Conservation (phyloP, 2,113 vertebrate species). For the Coreoperca whiteheadi region DNA sequence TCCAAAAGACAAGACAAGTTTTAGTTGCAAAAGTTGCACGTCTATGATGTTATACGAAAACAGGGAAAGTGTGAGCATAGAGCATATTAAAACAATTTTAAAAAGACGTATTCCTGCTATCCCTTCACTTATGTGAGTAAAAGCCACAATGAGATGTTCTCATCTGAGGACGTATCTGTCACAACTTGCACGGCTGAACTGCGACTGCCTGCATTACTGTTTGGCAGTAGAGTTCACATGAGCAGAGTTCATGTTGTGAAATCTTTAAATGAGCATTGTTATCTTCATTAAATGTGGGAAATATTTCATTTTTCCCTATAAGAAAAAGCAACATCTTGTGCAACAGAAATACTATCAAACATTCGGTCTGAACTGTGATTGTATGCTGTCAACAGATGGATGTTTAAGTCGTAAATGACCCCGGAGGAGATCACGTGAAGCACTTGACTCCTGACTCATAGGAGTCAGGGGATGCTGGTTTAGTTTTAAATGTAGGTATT, state of each 20-base stretch:
- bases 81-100: neutral
- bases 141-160: neutral
- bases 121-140: neutral
- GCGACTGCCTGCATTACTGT: neutral
- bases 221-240: neutral
- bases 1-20: neutral
- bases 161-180: slow-evolving; percentile 2
- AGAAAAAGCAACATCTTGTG: too few relatives aligned
- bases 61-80: neutral
- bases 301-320: neutral
- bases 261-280: neutral
- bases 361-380: neutral
- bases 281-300: neutral
- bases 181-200: neutral
- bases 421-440: neutral
- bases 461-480: neutral
- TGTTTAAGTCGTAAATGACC: neutral
- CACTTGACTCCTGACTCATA: neutral
- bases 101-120: neutral
- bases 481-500: neutral
- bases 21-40: neutral
- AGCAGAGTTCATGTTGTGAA: neutral
- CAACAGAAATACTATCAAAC: neutral
- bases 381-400: neutral
- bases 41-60: neutral